These are phyloP conservation scores for Gopherus evgoodei DNA, from an alignment of 2,113 vertebrate species.

Conservation along the genomic window DNA sequence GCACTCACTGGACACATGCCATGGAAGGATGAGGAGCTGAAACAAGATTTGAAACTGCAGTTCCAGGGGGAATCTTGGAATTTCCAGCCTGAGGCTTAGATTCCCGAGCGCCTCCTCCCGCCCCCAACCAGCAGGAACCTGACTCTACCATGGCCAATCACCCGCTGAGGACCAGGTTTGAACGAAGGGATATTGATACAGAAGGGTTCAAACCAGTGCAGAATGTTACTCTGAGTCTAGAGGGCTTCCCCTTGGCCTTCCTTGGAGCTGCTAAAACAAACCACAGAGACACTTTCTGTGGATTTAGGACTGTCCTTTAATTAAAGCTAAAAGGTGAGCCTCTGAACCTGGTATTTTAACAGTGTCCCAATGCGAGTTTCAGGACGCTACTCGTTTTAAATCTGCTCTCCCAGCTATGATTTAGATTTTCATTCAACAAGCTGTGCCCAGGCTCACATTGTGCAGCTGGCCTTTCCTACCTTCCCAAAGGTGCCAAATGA, in stretches of 20 bases:
- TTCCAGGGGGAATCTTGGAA: no score
- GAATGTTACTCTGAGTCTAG: neutral
- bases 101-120: no score
- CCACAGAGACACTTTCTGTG: neutral
- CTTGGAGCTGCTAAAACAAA: neutral
- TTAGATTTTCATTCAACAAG: neutral
- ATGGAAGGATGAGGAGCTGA: no score
- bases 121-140: no score
- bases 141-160: no score
- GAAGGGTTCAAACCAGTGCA: neutral
- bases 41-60: no score
- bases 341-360: neutral
- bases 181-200: neutral
- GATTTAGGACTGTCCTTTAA: neutral
- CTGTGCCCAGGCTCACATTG: neutral
- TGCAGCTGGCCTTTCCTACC: rapidly evolving
- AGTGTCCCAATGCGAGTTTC: rapidly evolving
- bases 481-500: neutral
- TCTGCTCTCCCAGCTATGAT: neutral
- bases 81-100: no score
- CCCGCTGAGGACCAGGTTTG: neutral
- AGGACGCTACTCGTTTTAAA: neutral
- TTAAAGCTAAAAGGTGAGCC: neutral
- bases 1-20: no score
- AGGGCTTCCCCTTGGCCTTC: neutral